Evolutionary conservation across 2,797 vertebrate species (phyloP).

Genomic region (Eulemur mongoz): DNA sequence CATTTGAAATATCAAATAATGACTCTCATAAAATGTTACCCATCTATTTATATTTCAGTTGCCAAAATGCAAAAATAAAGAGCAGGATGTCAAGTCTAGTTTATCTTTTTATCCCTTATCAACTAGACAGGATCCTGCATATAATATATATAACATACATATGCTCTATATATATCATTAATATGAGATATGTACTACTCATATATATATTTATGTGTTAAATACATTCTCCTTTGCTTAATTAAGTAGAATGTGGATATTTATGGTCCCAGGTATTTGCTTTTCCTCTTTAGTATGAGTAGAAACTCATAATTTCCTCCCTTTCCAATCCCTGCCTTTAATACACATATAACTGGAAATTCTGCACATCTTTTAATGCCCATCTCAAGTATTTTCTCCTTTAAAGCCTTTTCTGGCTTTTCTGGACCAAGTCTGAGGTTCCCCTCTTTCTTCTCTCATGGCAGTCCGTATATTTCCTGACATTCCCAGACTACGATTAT

Average conservation of each 20-base stretch:
- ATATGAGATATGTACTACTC: not conserved
- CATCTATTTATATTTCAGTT: constrained; percentile 20
- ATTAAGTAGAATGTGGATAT: not conserved
- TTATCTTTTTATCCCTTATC: constrained; percentile 4
- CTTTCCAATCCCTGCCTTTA: not conserved
- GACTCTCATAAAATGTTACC: not conserved
- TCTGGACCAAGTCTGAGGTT: not conserved
- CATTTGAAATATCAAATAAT: constrained; percentile 16
- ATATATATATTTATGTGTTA: not conserved
- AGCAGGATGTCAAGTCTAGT: not conserved
- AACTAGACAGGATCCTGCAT: not conserved
- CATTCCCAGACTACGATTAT: not conserved
- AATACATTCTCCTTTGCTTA: not conserved
- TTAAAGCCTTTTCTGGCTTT: not conserved
- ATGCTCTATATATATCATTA: not conserved
- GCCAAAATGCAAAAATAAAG: constrained; percentile 24
- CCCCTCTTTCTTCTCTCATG: not conserved
- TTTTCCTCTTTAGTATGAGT: not conserved
- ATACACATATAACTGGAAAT: not conserved
- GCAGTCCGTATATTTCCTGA: not conserved
- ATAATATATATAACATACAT: not conserved
- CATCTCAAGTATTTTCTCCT: not conserved
- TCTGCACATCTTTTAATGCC: not conserved
- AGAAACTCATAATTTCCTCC: not conserved
- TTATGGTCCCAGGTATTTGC: not conserved